Evolutionary conservation across 1,140 invertebrate genomes (phyloP), one percentile per base, ranked within the genome.

Genomic region (Mamestra configurata): DNA sequence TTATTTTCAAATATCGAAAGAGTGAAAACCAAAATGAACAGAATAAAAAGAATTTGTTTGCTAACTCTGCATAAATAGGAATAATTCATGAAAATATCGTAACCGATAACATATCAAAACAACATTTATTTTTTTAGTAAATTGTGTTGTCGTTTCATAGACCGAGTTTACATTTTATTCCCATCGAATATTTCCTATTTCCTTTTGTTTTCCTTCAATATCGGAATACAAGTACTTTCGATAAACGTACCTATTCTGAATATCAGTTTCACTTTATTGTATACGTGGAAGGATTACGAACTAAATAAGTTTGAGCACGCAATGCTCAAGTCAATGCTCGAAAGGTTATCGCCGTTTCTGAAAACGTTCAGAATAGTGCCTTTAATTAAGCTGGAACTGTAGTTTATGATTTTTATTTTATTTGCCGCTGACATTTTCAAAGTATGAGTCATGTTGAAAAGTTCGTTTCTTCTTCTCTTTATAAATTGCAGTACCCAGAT

Each of bases 241-340:
- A 22, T 35, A 6, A 49, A 49, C 13, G 8, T 24, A 40, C 37
- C 20, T 46, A 24, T 68, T 8, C 20, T 46, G 13, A 27, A 49
- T 49, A 68, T 68, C 37, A 11, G 64, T 68, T 46, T 68, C 64
- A 15, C 37, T n/a, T 22, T 68, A 68, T 68, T 10, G 18, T 43
- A 49, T 68, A 68, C 40, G 64, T 68, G 35, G 35, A 64, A 43
- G 40, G 64, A 24, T 11, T 49, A 68, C 13, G 20, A 35, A 46
- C 64, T 68, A 68, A 68, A 46, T 68, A 68, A 46, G 64, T 49
- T 46, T 24, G 20, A 68, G 31, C 64, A 68, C 64, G 64, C 64
- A 27, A 68, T 7, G 40, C 40, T 46, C 64, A n/a, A 68, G 64
- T 46, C 40, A 68, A 68, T 18, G 57, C 22, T 46, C 64, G 22